Evolutionary conservation across 2,113 vertebrate species (phyloP).

Genomic region (Phoenicopterus ruber): DNA sequence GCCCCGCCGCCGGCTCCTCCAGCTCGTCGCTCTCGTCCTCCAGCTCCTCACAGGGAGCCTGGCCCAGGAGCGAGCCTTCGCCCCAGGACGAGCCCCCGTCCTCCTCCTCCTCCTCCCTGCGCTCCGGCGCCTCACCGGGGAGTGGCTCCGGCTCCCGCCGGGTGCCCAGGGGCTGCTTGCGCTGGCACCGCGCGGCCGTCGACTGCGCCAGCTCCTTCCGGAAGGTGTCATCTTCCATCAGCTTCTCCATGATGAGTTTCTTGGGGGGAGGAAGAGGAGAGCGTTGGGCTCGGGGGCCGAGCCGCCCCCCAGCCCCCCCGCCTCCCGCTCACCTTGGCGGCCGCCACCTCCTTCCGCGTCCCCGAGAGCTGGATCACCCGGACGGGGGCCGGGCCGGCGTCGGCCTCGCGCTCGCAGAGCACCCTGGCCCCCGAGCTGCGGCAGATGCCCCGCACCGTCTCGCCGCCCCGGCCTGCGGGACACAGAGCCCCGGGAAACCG

Average conservation of each 20-base stretch:
- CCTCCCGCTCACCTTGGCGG: slow-evolving; percentile 79
- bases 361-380: slow-evolving; percentile 80
- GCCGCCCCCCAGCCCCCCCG: accelerated
- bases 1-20: neutral
- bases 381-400: slow-evolving; percentile 13
- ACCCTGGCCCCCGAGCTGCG: slow-evolving; percentile 83
- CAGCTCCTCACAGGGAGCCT: neutral
- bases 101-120: neutral
- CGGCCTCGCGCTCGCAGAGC: slow-evolving; percentile 68
- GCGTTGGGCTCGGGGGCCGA: accelerated
- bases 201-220: slow-evolving; percentile 78
- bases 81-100: neutral
- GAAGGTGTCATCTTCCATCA: slow-evolving; percentile 75
- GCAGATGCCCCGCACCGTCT: slow-evolving; percentile 82
- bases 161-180: slow-evolving; percentile 70
- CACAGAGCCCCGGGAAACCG: neutral
- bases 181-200: slow-evolving; percentile 69
- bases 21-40: neutral
- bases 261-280: neutral
- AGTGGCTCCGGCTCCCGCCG: neutral
- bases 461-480: slow-evolving; percentile 83
- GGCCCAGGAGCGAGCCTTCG: neutral
- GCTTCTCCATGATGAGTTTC: slow-evolving; percentile 84
- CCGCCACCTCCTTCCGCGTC: slow-evolving; percentile 77
- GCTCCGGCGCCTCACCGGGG: accelerated